Base-by-base conservation (phyloP, 1,140 invertebrate genomes). In the Hyposmocoma kahamanoa region DNA sequence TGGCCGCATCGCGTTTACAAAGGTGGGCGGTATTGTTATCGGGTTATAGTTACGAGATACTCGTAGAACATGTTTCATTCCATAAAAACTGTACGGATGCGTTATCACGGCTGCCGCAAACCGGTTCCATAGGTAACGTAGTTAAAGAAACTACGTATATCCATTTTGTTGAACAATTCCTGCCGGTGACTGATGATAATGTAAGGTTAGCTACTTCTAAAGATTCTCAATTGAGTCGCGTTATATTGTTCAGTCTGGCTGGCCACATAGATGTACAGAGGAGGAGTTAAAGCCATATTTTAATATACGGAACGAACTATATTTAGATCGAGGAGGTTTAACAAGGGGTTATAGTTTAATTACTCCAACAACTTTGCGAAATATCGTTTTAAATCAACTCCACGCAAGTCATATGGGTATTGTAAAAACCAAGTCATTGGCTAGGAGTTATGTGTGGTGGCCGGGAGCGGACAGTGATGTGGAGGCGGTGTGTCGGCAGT, bases 371-470 rank as follows among this genome's bases (percentile, higher is more conserved):
- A 42, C 30, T 18, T 50, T 85, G 28, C 70, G 58, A 42, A 10
- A 50, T 9, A 22, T 52, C 38, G 57, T 87, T 4, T 44, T 88
- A 5, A 47, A 78, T 36, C 56, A 72, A 44, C 50, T 89, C 8
- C 88, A 89, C 64, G 32, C 47, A 9, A 72, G 66, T 21, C 88
- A 89, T 57, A 59, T 74, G 15, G 88, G 89, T 5, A 84, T 88
- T 1, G 62, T 73, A 11, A 76, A 77, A 53, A 90, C 88, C 69
- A 90, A 90, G 60, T 53, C 71, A 13, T 42, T 88, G 8, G 88
- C 88, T 3, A 50, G 87, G 11, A 68, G 61, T 41, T 82, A 86
- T 56, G 64, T 88, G 13, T n/a, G n/a, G n/a, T n/a, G n/a, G n/a
- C n/a, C n/a, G n/a, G n/a, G n/a, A n/a, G n/a, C n/a, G n/a, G n/a